Evolutionary conservation across 53 echinoderm and acorn worm species (phyloP).

Genomic region (Stichopus horrens): DNA sequence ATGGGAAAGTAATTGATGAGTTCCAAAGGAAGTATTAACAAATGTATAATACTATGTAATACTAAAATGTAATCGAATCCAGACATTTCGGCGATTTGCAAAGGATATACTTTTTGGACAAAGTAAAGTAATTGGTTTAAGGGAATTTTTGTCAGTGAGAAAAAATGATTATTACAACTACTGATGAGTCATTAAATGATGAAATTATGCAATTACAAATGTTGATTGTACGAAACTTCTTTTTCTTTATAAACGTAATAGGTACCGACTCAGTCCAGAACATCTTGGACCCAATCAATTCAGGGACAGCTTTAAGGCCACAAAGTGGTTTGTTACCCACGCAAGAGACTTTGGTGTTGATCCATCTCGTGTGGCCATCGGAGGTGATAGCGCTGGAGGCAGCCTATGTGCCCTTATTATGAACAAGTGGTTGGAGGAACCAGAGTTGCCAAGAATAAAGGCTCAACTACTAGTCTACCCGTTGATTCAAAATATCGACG

Average conservation of each 20-base stretch:
- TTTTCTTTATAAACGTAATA: neutral
- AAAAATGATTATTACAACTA: too few relatives aligned
- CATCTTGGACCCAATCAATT: constrained; percentile 16
- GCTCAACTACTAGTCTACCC: constrained; percentile 23
- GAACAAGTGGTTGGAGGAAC: neutral
- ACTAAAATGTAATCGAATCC: too few relatives aligned
- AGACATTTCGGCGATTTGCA: too few relatives aligned
- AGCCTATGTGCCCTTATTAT: neutral
- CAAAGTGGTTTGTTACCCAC: constrained; percentile 37
- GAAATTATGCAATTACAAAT: too few relatives aligned
- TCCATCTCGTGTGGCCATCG: constrained; percentile 30
- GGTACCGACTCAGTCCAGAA: constrained; percentile 46
- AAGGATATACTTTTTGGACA: too few relatives aligned
- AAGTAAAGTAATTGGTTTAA: too few relatives aligned
- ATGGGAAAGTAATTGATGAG: too few relatives aligned
- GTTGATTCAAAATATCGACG: neutral
- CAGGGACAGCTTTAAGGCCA: constrained; percentile 41
- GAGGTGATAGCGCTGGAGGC: constrained; percentile 37
- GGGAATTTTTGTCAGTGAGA: too few relatives aligned
- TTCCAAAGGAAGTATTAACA: too few relatives aligned
- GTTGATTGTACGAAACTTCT: neutral
- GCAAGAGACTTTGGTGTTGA: constrained; percentile 42
- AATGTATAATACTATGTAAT: too few relatives aligned
- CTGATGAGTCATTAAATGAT: too few relatives aligned
- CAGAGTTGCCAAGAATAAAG: neutral